Conservation (phyloP, 2,113 vertebrate genomes). For the Agelaius phoeniceus region DNA sequence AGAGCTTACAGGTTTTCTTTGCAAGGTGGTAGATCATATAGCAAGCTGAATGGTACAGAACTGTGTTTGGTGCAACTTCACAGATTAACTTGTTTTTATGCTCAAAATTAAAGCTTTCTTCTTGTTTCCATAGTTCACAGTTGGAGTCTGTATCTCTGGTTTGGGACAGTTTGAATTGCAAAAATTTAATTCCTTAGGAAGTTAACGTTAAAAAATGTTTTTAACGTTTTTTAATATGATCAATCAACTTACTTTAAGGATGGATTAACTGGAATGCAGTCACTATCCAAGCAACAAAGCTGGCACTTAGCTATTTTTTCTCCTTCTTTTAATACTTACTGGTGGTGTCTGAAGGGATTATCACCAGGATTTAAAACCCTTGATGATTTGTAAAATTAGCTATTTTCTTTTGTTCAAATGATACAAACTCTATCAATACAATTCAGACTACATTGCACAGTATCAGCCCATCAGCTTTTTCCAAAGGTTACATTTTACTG, state of each 20-base stretch:
- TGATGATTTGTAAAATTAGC: background rate
- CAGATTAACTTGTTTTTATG: background rate
- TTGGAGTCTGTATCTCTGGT: constrained; percentile 43
- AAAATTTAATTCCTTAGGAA: constrained; percentile 72
- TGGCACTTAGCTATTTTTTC: background rate
- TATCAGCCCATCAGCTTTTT: background rate
- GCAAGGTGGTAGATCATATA: background rate
- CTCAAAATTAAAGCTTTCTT: background rate
- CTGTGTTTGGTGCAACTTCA: background rate
- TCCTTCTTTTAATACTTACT: background rate
- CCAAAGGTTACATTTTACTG: background rate
- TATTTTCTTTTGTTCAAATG: background rate
- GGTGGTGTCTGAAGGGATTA: background rate
- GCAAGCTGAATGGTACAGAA: background rate
- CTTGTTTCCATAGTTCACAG: constrained; percentile 26
- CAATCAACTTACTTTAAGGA: background rate
- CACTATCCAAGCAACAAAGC: background rate
- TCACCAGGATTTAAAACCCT: background rate
- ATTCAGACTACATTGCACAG: background rate
- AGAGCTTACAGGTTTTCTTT: background rate
- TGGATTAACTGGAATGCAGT: background rate
- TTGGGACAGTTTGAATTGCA: constrained; percentile 55
- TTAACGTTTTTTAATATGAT: background rate
- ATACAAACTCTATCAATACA: background rate
- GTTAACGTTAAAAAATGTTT: background rate